Conservation (phyloP, 2,113 vertebrate genomes). For the Arizona elegans region DNA sequence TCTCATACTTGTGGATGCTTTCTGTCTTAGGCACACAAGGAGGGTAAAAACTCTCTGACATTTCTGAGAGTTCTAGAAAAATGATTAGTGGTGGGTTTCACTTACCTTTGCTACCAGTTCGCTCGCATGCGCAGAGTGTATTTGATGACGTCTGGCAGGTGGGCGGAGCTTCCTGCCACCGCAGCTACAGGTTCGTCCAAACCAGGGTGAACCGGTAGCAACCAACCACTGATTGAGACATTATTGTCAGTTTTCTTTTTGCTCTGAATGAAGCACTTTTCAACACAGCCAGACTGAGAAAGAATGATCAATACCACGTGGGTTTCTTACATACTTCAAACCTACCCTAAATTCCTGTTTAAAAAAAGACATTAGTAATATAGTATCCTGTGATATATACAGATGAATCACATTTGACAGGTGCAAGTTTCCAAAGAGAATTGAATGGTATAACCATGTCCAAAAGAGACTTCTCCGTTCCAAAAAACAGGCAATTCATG, state of each 20-base stretch:
- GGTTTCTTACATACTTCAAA: background rate
- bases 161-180: too few relatives aligned
- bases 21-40: background rate
- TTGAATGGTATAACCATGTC: background rate
- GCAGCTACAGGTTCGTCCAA: too few relatives aligned
- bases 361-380: background rate
- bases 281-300: background rate
- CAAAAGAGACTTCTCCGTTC: conserved; percentile 14
- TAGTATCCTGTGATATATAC: background rate
- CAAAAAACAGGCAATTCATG: background rate
- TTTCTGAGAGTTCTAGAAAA: background rate
- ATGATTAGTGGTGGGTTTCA: background rate
- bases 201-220: too few relatives aligned
- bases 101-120: too few relatives aligned
- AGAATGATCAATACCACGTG: background rate
- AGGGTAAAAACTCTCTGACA: background rate
- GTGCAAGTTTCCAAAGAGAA: conserved; percentile 15
- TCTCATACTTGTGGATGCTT: background rate
- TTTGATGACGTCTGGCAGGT: too few relatives aligned
- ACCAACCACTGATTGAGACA: background rate
- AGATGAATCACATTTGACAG: background rate
- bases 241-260: conserved; percentile 9
- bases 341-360: background rate
- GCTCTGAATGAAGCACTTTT: background rate
- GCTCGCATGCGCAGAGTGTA: too few relatives aligned